Conservation (phyloP, 1,140 invertebrate species). For the Bombus terrestris region DNA sequence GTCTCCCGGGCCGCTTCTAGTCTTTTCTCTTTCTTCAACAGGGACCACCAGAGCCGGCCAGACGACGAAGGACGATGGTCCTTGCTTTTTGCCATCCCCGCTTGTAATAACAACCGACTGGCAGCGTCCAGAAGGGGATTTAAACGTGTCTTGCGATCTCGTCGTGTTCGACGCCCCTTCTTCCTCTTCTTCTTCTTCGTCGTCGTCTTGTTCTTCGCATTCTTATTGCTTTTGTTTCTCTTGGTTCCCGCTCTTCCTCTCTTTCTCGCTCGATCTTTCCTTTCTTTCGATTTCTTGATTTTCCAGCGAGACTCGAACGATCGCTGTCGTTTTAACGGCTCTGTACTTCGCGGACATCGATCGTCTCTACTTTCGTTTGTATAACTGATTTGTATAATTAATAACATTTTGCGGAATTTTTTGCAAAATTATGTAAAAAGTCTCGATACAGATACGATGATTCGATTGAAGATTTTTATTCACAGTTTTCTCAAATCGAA, state of each 20-base stretch:
- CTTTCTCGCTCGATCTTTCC: too few relatives aligned
- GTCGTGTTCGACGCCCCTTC: background rate
- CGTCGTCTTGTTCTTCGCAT: background rate
- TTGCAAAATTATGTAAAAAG: too few relatives aligned
- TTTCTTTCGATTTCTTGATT: slow-evolving; percentile 7
- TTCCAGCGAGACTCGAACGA: background rate
- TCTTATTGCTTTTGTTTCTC: background rate
- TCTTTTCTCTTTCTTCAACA: slow-evolving; percentile 3
- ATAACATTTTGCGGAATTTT: too few relatives aligned
- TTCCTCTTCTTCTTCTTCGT: slow-evolving; percentile 15
- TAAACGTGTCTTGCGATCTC: slow-evolving; percentile 43
- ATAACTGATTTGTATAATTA: too few relatives aligned
- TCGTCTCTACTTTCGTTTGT: too few relatives aligned
- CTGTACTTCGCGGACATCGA: too few relatives aligned
- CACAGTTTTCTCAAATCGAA: too few relatives aligned
- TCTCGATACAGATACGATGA: too few relatives aligned
- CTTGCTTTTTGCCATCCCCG: slow-evolving; percentile 64
- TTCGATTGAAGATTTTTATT: too few relatives aligned
- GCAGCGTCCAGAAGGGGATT: slow-evolving; percentile 44
- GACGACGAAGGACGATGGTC: slow-evolving; percentile 64
- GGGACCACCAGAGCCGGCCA: slow-evolving; percentile 39
- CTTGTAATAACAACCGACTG: slow-evolving; percentile 69
- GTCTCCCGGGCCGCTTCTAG: slow-evolving; percentile 30
- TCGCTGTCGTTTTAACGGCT: background rate
- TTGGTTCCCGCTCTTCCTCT: too few relatives aligned